Evolutionary conservation across 1,140 invertebrate genomes (phyloP).

Genomic region (Musca domestica): DNA sequence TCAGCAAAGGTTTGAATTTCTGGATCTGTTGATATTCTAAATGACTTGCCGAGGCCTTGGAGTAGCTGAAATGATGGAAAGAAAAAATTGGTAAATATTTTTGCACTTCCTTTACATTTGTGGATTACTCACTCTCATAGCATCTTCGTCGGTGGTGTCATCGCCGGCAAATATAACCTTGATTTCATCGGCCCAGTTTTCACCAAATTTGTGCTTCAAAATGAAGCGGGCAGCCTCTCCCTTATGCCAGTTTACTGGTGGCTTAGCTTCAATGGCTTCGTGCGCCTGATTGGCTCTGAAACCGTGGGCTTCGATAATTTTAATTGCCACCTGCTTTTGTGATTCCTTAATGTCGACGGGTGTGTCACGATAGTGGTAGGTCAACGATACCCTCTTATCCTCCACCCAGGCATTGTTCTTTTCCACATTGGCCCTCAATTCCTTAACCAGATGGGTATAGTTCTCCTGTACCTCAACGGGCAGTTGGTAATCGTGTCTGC

Average conservation of each 20-base stretch:
- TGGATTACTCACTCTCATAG: conserved; percentile 70
- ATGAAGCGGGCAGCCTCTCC: conserved; percentile 84
- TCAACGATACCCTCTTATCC: conserved; percentile 83
- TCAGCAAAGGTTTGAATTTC: conserved; percentile 81
- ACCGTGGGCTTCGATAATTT: conserved; percentile 70
- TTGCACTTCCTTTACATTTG: too few relatives aligned
- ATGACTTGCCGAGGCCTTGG: conserved; percentile 84
- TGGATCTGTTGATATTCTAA: conserved; percentile 76
- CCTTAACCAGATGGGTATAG: conserved; percentile 72
- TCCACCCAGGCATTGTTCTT: conserved; percentile 87
- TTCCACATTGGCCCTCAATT: conserved; percentile 76
- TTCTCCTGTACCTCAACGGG: conserved; percentile 77
- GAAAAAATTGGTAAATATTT: neutral
- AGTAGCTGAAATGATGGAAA: conserved; percentile 60
- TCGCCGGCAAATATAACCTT: conserved; percentile 86
- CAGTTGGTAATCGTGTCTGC: conserved; percentile 83
- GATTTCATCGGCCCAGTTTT: conserved; percentile 82
- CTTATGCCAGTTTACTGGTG: conserved; percentile 88
- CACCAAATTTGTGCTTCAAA: conserved; percentile 80
- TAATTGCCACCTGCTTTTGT: conserved; percentile 64
- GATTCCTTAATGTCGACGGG: conserved; percentile 63
- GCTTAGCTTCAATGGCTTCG: conserved; percentile 82
- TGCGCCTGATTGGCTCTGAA: conserved; percentile 76
- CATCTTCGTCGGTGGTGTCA: conserved; percentile 87
- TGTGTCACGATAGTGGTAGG: conserved; percentile 84